Percentiles rank a stretch among this genome's conserved stretches.
These are phyloP conservation scores for Andinoacara biseriatus DNA, from an alignment of 2,113 vertebrate genomes.

Conservation along the genomic window DNA sequence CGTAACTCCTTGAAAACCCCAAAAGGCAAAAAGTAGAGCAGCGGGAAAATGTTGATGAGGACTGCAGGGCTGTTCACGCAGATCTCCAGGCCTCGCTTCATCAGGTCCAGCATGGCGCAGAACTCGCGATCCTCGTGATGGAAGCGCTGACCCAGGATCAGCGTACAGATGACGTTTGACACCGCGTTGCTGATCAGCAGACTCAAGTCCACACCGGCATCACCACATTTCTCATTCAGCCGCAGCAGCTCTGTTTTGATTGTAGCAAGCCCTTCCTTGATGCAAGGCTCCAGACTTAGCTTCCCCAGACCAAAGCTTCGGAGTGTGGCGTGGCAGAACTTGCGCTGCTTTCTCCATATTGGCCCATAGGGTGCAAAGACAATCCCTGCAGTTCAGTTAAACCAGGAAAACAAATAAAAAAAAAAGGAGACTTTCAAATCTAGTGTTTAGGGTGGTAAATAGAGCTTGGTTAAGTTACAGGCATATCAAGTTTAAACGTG, in stretches of 20 bases:
- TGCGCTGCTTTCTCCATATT: slow-evolving; percentile 91
- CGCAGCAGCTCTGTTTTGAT: slow-evolving; percentile 87
- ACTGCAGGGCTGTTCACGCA: slow-evolving; percentile 83
- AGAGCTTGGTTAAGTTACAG: neutral
- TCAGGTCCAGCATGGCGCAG: slow-evolving; percentile 84
- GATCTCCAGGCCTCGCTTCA: slow-evolving; percentile 88
- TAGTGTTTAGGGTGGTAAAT: neutral
- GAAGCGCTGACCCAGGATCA: slow-evolving; percentile 91
- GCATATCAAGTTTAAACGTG: neutral
- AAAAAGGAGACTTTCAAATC: neutral
- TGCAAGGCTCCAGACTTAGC: slow-evolving; percentile 90
- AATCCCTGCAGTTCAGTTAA: slow-evolving; percentile 82
- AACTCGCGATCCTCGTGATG: slow-evolving; percentile 88
- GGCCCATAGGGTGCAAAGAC: slow-evolving; percentile 93
- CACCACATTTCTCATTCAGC: slow-evolving; percentile 52
- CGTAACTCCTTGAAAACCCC: slow-evolving; percentile 89
- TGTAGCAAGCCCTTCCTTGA: slow-evolving; percentile 85
- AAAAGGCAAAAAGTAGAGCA: slow-evolving; percentile 90
- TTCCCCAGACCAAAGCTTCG: slow-evolving; percentile 92
- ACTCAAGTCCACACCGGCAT: slow-evolving; percentile 77
- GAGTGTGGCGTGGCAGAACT: slow-evolving; percentile 90
- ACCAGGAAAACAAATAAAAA: slow-evolving; percentile 11
- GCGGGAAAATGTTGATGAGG: slow-evolving; percentile 89
- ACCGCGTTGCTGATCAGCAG: slow-evolving; percentile 86
- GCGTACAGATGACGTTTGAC: slow-evolving; percentile 93